These are phyloP conservation scores for Orcinus orca DNA, from an alignment of 2,113 vertebrate species.

Conservation along the genomic window DNA sequence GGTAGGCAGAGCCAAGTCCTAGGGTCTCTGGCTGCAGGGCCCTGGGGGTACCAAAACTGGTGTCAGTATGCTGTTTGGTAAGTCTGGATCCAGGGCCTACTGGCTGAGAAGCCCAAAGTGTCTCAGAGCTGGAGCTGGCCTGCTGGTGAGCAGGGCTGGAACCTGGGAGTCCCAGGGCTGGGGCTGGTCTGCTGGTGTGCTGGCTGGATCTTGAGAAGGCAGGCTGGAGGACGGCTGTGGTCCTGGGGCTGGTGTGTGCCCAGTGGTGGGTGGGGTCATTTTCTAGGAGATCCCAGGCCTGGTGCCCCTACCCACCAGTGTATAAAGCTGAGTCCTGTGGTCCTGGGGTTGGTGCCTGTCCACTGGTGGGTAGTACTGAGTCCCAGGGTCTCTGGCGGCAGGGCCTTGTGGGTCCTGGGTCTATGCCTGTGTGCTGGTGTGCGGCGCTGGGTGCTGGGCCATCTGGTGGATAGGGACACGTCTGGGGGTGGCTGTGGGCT, in stretches of 20 bases:
- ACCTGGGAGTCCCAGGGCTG: neutral
- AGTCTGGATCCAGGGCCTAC: too few species aligned
- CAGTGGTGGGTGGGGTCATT: neutral
- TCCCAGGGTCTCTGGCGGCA: neutral
- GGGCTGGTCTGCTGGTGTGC: neutral
- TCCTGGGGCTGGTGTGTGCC: too few species aligned
- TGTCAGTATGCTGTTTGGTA: too few species aligned
- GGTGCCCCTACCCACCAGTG: too few species aligned
- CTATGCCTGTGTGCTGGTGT: neutral
- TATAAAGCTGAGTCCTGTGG: neutral
- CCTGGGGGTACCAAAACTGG: too few species aligned
- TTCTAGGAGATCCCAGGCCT: too few species aligned
- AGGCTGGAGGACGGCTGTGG: neutral
- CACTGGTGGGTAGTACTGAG: neutral
- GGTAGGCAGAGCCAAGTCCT: neutral
- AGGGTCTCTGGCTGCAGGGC: too few species aligned
- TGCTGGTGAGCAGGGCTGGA: too few species aligned
- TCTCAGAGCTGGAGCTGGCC: too few species aligned
- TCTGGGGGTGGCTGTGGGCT: neutral
- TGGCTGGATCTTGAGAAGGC: neutral
- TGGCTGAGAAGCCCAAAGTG: neutral
- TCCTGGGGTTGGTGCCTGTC: rapidly evolving
- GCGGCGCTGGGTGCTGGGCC: neutral
- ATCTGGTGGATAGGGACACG: neutral
- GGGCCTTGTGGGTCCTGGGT: neutral